These are phyloP conservation scores for Amphiprion percula DNA, from an alignment of 2,113 vertebrate species.

Conservation along the genomic window DNA sequence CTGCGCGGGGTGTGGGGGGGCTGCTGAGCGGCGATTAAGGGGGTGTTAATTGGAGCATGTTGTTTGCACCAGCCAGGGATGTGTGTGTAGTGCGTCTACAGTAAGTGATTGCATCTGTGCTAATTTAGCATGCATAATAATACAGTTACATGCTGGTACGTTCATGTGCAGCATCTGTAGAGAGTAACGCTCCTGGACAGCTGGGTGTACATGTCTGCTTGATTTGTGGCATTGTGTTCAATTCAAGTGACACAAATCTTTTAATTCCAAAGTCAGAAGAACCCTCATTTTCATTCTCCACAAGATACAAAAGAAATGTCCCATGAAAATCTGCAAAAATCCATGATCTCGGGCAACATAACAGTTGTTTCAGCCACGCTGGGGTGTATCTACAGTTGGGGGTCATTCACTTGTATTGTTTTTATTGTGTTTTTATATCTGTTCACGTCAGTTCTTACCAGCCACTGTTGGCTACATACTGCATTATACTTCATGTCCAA, in stretches of 20 bases:
- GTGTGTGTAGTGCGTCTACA: conserved; percentile 21
- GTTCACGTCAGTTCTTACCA: too few relatives aligned
- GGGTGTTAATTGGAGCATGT: conserved; percentile 93
- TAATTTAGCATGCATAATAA: conserved; percentile 43
- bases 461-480: too few relatives aligned
- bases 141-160: not conserved
- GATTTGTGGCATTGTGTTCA: not conserved
- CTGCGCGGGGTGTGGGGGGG: conserved; percentile 84
- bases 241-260: not conserved
- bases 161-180: conserved; percentile 9
- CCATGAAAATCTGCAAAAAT: not conserved
- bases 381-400: too few relatives aligned
- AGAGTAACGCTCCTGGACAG: conserved; percentile 2
- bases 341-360: not conserved
- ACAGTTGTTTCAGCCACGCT: not conserved
- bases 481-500: too few relatives aligned
- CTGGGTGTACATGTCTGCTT: not conserved
- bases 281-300: not conserved
- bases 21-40: conserved; percentile 88
- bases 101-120: conserved; percentile 26
- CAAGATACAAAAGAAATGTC: conserved; percentile 7
- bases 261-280: not conserved
- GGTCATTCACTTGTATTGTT: too few relatives aligned
- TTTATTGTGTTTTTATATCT: too few relatives aligned
- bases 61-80: conserved; percentile 62